Conservation (phyloP, 2,113 vertebrate species). For the Crotalus horridus region DNA sequence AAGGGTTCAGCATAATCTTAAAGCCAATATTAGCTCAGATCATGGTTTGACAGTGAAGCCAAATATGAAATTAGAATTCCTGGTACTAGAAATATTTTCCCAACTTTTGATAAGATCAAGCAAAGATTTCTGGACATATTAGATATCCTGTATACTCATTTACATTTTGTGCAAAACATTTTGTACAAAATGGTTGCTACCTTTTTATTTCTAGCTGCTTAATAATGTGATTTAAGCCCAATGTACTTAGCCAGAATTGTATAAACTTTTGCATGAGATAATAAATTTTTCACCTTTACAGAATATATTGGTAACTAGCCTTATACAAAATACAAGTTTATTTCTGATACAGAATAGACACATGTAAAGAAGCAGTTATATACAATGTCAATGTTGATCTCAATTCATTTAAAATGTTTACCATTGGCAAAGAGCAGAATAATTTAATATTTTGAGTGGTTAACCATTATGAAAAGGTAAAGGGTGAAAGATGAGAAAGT, state of each 20-base stretch:
- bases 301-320: background rate
- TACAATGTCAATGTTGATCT: constrained; percentile 22
- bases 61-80: constrained; percentile 34
- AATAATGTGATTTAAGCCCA: background rate
- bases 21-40: constrained; percentile 31
- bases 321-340: constrained; percentile 29
- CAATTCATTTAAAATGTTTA: constrained; percentile 46
- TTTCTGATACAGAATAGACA: background rate
- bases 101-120: background rate
- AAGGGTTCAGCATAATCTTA: constrained; percentile 30
- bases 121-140: background rate
- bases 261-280: constrained; percentile 5
- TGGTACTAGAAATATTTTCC: background rate
- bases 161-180: constrained; percentile 4
- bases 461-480: constrained; percentile 61
- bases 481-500: constrained; percentile 34
- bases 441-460: constrained; percentile 64
- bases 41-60: constrained; percentile 19
- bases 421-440: constrained; percentile 36
- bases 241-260: background rate
- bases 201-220: background rate
- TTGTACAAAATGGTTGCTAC: background rate
- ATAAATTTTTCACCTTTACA: constrained; percentile 21
- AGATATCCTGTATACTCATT: background rate
- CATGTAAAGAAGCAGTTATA: constrained; percentile 28